Evolutionary conservation across 2,888 invertebrate species (phyloP).

Genomic region (Scaptomyza polygonia): DNA sequence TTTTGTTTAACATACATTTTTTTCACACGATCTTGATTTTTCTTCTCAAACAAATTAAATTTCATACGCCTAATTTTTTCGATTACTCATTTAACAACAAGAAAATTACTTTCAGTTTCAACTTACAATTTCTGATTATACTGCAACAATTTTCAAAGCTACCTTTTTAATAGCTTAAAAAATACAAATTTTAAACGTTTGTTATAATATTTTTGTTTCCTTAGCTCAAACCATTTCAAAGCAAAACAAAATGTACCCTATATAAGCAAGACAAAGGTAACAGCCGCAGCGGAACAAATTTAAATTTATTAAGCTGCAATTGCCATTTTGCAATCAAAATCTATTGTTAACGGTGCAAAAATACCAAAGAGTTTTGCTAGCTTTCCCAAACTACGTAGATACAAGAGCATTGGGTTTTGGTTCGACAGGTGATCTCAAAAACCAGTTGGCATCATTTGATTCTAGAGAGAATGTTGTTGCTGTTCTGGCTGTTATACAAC

Average conservation of each 20-base stretch:
- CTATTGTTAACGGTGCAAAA: slow-evolving; percentile 54
- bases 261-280: background rate
- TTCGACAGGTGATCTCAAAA: slow-evolving; percentile 44
- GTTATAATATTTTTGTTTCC: background rate
- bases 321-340: slow-evolving; percentile 33
- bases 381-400: slow-evolving; percentile 47
- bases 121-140: background rate
- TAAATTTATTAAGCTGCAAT: slow-evolving; percentile 12
- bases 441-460: slow-evolving; percentile 46
- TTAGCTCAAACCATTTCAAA: background rate
- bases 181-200: background rate
- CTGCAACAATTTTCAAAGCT: background rate
- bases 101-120: background rate
- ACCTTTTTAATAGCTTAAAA: background rate
- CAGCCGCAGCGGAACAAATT: slow-evolving; percentile 15
- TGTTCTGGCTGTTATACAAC: slow-evolving; percentile 64
- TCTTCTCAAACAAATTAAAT: background rate
- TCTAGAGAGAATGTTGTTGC: slow-evolving; percentile 11
- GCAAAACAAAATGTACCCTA: background rate
- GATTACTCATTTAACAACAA: background rate
- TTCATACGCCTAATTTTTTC: background rate
- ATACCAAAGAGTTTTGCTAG: slow-evolving; percentile 25
- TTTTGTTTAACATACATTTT: background rate
- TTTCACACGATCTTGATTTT: background rate
- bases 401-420: background rate